phyloP scores from a whole-genome alignment of 2,888 invertebrate species.

The Amphipyra berbera region DNA sequence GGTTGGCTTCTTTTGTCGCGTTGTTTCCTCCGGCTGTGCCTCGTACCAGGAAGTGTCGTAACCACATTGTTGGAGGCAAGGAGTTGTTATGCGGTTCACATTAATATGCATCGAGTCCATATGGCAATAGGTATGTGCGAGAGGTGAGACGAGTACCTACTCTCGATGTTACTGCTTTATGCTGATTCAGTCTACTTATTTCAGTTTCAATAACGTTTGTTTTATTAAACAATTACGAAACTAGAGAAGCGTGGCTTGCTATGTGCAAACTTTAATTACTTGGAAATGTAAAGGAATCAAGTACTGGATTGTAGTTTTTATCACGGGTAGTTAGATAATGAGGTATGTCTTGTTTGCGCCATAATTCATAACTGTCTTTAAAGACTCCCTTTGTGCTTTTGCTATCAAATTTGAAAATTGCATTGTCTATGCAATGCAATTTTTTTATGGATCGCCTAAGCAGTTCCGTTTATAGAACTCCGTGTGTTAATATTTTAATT shows the following conservation, averaged over 20 bases:
- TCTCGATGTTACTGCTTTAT: conserved; percentile 61
- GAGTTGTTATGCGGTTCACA: conserved; percentile 77
- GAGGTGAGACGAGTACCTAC: conserved; percentile 67
- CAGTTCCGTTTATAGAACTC: too few relatives aligned
- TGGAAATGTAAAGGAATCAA: conserved; percentile 16
- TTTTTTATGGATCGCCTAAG: too few relatives aligned
- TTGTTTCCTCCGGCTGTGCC: conserved; percentile 57
- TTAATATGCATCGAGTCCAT: conserved; percentile 82
- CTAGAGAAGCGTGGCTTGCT: conserved; percentile 33
- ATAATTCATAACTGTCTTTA: background rate
- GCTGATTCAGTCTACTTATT: conserved; percentile 64
- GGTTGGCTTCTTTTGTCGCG: conserved; percentile 49
- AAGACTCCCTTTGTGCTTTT: background rate
- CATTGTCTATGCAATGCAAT: too few relatives aligned
- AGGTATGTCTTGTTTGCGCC: background rate
- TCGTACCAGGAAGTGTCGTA: conserved; percentile 81
- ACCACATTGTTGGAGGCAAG: conserved; percentile 74
- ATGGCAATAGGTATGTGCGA: conserved; percentile 65
- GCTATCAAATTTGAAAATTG: too few relatives aligned
- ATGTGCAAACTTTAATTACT: conserved; percentile 36
- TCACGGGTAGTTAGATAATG: background rate
- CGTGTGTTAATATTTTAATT: too few relatives aligned
- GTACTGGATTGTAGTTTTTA: background rate
- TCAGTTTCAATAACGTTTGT: conserved; percentile 57
- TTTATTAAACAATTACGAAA: conserved; percentile 56